Base-by-base conservation (phyloP, 1,140 invertebrate species). In the Drosophila azteca region DNA sequence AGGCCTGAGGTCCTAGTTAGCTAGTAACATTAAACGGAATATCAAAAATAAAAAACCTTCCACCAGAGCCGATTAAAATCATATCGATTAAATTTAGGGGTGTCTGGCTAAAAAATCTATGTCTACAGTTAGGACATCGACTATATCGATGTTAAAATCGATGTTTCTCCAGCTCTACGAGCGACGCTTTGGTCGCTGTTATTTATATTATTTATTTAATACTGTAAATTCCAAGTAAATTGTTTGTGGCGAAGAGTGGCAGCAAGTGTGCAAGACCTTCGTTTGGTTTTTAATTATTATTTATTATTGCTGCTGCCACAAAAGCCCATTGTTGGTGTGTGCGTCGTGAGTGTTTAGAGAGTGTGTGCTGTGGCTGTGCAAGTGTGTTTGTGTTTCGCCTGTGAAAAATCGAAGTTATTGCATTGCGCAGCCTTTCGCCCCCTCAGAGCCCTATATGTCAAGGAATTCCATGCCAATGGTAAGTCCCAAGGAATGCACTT, bases 321-420 rank as follows among this genome's bases (percentile, higher is more conserved):
- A 70, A 41, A 52, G 54, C 31, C 7, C 41, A 24, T 70, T 31
- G 35, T 66, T 41, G 44, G 45, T 66, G 39, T 61, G 66, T 17
- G 50, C 65, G 46, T 53, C 31, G 35, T 43, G 22, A 35, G 54
- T 63, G 29, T 50, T 48, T 73, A 49, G 53, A 29, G 54, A 77
- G 51, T 68, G 53, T 58, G 17, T 20, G 17, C 17, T 20, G 17
- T 20, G 17, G 59, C 24, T 26, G 4, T 72, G 43, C 48, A 58
- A 52, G 48, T 57, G 67, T 74, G 62, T 61, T 49, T 59, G 54
- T 62, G 70, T 62, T 70, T 72, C 57, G 79, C 65, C 83, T 87
- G 82, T 74, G 82, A 87, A 87, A 87, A 87, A 87, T 87, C 81
- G 81, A 85, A 85, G 81, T 77, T 81, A 80, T 87, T 84, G 81